Conservation (phyloP, 2,888 invertebrate genomes). For the Eilema caniola region DNA sequence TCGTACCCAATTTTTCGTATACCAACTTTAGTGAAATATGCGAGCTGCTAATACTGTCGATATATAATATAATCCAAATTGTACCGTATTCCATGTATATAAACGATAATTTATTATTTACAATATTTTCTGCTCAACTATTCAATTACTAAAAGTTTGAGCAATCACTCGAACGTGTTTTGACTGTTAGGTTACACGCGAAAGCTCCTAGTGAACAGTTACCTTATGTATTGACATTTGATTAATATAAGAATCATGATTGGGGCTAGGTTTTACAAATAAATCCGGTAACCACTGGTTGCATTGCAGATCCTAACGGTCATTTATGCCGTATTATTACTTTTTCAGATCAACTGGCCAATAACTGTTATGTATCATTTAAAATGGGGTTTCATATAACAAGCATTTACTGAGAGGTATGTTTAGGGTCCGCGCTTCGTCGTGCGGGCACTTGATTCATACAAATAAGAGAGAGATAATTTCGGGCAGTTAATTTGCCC, state of each 20-base stretch:
- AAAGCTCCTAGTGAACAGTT: conserved; percentile 5
- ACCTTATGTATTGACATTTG: conserved; percentile 20
- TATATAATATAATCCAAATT: too few relatives aligned
- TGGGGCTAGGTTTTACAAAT: background rate
- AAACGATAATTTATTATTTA: too few relatives aligned
- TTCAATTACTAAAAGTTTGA: too few relatives aligned
- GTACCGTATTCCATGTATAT: too few relatives aligned
- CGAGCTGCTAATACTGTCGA: too few relatives aligned
- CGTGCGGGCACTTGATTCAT: too few relatives aligned
- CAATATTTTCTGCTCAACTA: too few relatives aligned
- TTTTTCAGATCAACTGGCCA: background rate
- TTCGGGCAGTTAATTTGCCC: too few relatives aligned
- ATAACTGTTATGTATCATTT: background rate
- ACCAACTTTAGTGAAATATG: too few relatives aligned
- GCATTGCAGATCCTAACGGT: conserved; percentile 17
- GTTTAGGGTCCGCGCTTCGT: too few relatives aligned
- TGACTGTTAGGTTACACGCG: background rate
- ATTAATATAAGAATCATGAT: conserved; percentile 19
- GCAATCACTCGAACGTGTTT: background rate
- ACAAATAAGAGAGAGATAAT: too few relatives aligned
- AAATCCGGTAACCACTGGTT: conserved; percentile 26
- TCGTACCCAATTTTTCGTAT: too few relatives aligned
- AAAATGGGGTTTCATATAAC: background rate
- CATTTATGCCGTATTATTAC: conserved; percentile 18
- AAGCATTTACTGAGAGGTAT: background rate